Conservation (phyloP, 2,888 invertebrate genomes). For the Holacanthella duospinosa region DNA sequence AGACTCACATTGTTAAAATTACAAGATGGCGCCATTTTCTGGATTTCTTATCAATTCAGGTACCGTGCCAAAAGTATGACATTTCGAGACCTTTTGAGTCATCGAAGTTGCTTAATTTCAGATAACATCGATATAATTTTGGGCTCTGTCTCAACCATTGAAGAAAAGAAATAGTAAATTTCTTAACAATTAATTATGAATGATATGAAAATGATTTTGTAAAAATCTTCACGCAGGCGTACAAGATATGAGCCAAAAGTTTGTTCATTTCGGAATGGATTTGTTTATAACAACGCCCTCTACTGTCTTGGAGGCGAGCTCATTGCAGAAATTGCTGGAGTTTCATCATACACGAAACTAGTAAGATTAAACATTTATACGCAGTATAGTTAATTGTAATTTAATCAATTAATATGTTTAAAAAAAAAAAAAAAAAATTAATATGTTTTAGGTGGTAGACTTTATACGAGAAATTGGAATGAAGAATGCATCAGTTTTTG, state of each 20-base stretch:
- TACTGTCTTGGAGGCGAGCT: slow-evolving; percentile 17
- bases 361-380: too few relatives aligned
- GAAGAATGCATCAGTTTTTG: not conserved
- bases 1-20: not conserved
- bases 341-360: not conserved
- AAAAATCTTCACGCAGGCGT: slow-evolving; percentile 13
- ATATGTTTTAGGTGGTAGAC: not conserved
- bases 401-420: too few relatives aligned
- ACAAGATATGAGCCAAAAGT: slow-evolving; percentile 16
- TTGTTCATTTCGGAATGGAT: slow-evolving; percentile 16
- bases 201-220: not conserved
- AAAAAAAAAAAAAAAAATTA: too few relatives aligned
- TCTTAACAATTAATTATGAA: not conserved
- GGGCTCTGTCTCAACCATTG: slow-evolving; percentile 11
- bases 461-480: not conserved
- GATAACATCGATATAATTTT: slow-evolving; percentile 12
- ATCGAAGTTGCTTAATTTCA: slow-evolving; percentile 18
- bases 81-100: slow-evolving; percentile 27
- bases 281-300: slow-evolving; percentile 23
- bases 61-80: slow-evolving; percentile 20
- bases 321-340: slow-evolving; percentile 13
- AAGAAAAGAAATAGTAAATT: slow-evolving; percentile 19
- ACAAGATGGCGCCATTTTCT: too few relatives aligned
- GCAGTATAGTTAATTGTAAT: too few relatives aligned
- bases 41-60: slow-evolving; percentile 10